These are phyloP conservation scores for Dendrocincla fuliginosa DNA, from an alignment of 2,797 vertebrate genomes.

Conservation along the genomic window DNA sequence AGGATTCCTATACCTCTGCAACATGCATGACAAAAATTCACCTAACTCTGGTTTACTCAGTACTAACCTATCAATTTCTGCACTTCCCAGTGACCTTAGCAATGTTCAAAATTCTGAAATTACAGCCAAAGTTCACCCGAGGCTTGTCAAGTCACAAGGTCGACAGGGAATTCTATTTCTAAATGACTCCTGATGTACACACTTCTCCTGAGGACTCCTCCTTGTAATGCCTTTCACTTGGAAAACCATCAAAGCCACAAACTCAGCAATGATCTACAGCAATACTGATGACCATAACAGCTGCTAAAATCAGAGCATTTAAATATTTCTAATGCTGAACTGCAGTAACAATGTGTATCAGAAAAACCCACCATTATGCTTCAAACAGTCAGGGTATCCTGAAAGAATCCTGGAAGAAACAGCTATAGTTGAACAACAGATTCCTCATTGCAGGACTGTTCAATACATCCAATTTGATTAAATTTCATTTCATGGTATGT, in stretches of 20 bases:
- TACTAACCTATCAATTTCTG: background rate
- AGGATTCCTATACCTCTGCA: background rate
- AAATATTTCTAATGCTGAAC: background rate
- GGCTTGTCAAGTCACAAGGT: background rate
- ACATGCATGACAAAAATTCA: background rate
- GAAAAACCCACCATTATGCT: fast-evolving
- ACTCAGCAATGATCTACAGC: background rate
- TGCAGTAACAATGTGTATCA: background rate
- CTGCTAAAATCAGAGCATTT: background rate
- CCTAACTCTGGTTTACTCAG: background rate
- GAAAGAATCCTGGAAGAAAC: background rate
- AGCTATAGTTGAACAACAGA: background rate
- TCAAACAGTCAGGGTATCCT: background rate
- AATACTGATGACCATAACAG: background rate
- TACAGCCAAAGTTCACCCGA: background rate
- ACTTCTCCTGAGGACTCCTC: background rate
- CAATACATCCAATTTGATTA: background rate
- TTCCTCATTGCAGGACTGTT: background rate
- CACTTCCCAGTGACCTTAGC: background rate
- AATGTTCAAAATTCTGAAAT: background rate
- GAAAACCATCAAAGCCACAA: background rate
- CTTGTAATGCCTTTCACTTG: background rate
- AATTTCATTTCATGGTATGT: background rate
- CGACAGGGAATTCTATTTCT: background rate
- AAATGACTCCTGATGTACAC: fast-evolving